Evolutionary conservation across 2,113 vertebrate species (phyloP).

Genomic region (Elephantulus edwardii): DNA sequence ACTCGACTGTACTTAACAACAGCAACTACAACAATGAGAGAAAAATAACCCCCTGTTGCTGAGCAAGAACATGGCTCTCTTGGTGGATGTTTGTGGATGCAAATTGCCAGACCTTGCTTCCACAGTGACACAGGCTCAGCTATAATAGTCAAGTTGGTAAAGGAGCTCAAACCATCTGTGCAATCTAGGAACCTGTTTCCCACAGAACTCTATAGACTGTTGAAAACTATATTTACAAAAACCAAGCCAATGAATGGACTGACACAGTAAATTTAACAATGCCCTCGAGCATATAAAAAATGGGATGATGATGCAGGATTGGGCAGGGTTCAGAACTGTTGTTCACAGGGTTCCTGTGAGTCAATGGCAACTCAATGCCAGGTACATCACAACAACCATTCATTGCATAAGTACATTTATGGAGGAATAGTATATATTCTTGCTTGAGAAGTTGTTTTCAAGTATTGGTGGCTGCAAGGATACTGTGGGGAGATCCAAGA

Average conservation of each 20-base stretch:
- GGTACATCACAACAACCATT: too few species aligned
- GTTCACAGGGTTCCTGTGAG: too few species aligned
- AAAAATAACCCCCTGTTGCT: too few species aligned
- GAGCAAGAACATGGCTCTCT: neutral
- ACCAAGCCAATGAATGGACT: neutral
- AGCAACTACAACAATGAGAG: too few species aligned
- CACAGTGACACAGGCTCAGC: neutral
- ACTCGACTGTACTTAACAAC: too few species aligned
- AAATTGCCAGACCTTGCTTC: neutral
- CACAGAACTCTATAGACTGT: neutral
- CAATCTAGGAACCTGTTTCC: neutral
- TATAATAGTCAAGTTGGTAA: neutral
- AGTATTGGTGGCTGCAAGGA: neutral
- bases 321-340: too few species aligned
- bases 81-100: neutral
- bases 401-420: neutral
- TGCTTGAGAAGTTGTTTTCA: neutral
- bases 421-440: neutral
- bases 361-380: too few species aligned
- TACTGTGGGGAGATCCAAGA: neutral
- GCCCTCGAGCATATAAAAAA: too few species aligned
- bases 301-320: too few species aligned
- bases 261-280: too few species aligned
- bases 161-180: neutral
- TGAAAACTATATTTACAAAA: conserved; percentile 3